Percentiles rank a stretch among this genome's conserved stretches.
Evolutionary conservation across 2,113 vertebrate species (phyloP).

Genomic region (Syngnathus floridae): DNA sequence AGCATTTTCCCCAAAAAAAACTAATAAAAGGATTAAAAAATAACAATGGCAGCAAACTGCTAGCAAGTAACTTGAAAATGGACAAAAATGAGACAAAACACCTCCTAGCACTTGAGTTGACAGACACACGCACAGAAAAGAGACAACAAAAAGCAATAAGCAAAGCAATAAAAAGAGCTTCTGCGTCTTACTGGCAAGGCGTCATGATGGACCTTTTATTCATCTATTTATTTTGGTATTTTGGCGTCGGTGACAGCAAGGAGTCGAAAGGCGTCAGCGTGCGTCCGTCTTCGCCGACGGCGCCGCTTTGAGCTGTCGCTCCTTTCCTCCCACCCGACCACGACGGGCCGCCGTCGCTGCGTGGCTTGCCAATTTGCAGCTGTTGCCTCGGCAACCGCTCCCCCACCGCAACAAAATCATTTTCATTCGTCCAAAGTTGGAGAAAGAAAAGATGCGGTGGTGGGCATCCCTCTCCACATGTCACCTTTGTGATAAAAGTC

Average conservation of each 20-base stretch:
- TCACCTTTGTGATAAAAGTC: too few relatives aligned
- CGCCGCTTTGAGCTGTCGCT: not conserved
- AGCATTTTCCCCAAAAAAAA: not conserved
- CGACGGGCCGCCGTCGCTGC: not conserved
- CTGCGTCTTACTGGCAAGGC: not conserved
- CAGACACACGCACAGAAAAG: not conserved
- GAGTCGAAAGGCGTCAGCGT: not conserved
- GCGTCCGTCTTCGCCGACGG: not conserved
- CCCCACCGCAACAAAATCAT: not conserved
- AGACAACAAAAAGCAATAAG: not conserved
- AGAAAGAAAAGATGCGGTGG: not conserved
- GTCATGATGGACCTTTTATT: not conserved
- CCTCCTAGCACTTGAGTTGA: not conserved
- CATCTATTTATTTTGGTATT: not conserved
- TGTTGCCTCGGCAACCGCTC: not conserved
- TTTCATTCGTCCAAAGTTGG: not conserved
- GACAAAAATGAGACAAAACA: not conserved
- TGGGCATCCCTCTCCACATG: not conserved
- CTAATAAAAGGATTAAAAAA: not conserved
- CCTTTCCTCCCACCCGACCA: not conserved
- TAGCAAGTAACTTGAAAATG: not conserved
- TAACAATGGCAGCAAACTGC: not conserved
- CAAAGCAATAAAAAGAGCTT: not conserved
- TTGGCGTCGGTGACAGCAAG: not conserved
- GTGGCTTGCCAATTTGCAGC: not conserved